Evolutionary conservation across 2,113 vertebrate genomes (phyloP), one percentile per base, ranked within the genome.

Genomic region (Paralichthys olivaceus): DNA sequence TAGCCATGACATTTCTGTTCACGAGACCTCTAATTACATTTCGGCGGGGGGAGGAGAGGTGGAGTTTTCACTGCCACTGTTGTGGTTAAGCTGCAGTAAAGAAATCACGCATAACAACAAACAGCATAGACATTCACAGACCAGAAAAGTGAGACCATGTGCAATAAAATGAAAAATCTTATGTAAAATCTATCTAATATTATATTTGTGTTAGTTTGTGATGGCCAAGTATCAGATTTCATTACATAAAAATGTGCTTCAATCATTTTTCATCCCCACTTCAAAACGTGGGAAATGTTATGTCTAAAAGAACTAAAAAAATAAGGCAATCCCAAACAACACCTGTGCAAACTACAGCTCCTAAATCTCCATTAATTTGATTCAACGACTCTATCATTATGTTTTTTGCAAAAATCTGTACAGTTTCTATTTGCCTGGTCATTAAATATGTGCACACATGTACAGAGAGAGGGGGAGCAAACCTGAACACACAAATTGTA

Each of bases 1-100:
- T 84, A 86, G 73, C 67, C 56, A 61, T 90, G 86, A 85, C 85
- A 87, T 87, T 90, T 93, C 74, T 83, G 58, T 66, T 84, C 53
- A 83, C 43, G 32, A 71, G 79, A 73, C 28, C 25, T 76, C 87
- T 83, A 86, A 89, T 90, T 83, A 88, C 70, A 81, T 87, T 88
- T 29, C 2, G 2, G 26, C 32, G 43, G 26, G 15, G 7, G 20
- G 43, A 43, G 29, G 23, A 55, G n/a, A 23, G 20, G 49, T 1
- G 22, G 37, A 12, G 43, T 47, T 70, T 69, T 12, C 63, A 51
- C 51, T 71, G 45, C 47, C 49, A 58, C 22, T 17, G 34, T 37
- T 79, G 26, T 32, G 5, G 25, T 53, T 75, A 25, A 56, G 54
- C 54, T 40, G 63, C 49, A 58, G 64, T 22, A 79, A 72, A 84